A percentile compares a stretch with the other conserved stretches of the same genome.
These are phyloP conservation scores for Tenthredo scrophulariae DNA, from an alignment of 2,888 invertebrate species.

Conservation along the genomic window DNA sequence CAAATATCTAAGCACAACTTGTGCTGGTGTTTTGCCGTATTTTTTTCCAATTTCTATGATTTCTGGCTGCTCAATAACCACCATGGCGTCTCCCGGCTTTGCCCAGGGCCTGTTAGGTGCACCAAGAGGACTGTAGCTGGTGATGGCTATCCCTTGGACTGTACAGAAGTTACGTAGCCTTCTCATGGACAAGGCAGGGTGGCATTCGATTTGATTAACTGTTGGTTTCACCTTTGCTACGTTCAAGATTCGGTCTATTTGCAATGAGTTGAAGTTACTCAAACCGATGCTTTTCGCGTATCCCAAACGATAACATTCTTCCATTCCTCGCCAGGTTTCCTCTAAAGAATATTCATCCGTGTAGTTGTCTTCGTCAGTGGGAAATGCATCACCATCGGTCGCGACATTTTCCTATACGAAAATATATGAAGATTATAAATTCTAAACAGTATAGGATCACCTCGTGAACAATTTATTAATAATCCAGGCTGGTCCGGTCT, in stretches of 20 bases:
- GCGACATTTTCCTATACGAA: conserved; percentile 56
- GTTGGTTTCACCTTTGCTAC: conserved; percentile 82
- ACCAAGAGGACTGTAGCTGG: conserved; percentile 88
- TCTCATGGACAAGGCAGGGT: conserved; percentile 87
- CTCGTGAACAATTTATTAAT: neutral
- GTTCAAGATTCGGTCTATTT: conserved; percentile 83
- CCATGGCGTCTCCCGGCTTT: conserved; percentile 78
- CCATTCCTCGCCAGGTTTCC: conserved; percentile 89
- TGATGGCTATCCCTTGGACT: conserved; percentile 82
- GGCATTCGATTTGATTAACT: conserved; percentile 82
- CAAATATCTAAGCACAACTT: conserved; percentile 83
- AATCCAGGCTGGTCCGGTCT: neutral
- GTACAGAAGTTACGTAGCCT: conserved; percentile 85
- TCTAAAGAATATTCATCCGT: conserved; percentile 81
- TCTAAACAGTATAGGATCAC: neutral
- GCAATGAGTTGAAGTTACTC: conserved; percentile 88
- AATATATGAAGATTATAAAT: neutral
- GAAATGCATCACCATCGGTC: conserved; percentile 40
- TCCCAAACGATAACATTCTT: conserved; percentile 83
- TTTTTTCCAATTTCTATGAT: conserved; percentile 81
- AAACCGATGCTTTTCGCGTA: conserved; percentile 86
- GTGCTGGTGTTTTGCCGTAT: conserved; percentile 83
- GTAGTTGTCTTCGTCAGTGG: neutral
- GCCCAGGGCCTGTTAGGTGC: conserved; percentile 79
- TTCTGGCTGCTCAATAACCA: conserved; percentile 80